phyloP scores from a whole-genome alignment of 2,113 vertebrate species.

The Rhea americana region DNA sequence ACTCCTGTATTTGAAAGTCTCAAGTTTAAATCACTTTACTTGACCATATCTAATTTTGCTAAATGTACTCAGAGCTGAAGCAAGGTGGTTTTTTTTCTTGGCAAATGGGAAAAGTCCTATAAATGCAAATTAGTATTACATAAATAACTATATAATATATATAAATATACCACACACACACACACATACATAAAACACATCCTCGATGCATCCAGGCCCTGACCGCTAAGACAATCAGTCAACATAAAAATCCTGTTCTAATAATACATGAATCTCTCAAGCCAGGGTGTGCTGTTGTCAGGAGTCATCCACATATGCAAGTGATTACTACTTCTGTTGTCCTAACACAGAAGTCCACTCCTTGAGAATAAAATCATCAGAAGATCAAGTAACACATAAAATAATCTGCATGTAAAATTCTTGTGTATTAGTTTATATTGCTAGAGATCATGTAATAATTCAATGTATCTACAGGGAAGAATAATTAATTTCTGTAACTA shows the following conservation, averaged over 20 bases:
- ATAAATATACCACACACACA: background rate
- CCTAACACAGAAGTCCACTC: background rate
- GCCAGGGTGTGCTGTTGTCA: background rate
- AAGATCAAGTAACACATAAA: background rate
- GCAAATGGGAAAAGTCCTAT: background rate
- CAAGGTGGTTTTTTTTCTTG: background rate
- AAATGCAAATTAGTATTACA: background rate
- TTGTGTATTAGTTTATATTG: background rate
- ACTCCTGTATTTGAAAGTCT: background rate
- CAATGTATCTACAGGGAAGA: background rate
- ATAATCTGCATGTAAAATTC: background rate
- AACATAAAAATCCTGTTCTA: background rate
- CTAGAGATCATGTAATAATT: background rate
- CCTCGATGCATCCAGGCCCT: background rate
- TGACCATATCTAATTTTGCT: background rate
- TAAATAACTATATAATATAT: background rate
- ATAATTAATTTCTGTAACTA: background rate
- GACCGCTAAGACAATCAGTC: background rate
- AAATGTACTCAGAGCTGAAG: background rate
- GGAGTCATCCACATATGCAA: background rate
- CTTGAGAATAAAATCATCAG: background rate
- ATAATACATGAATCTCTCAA: background rate
- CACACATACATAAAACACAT: background rate
- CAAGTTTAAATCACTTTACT: background rate
- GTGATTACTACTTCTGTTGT: background rate